Conservation (phyloP, 2,113 vertebrate species). For the Shinisaurus crocodilurus region DNA sequence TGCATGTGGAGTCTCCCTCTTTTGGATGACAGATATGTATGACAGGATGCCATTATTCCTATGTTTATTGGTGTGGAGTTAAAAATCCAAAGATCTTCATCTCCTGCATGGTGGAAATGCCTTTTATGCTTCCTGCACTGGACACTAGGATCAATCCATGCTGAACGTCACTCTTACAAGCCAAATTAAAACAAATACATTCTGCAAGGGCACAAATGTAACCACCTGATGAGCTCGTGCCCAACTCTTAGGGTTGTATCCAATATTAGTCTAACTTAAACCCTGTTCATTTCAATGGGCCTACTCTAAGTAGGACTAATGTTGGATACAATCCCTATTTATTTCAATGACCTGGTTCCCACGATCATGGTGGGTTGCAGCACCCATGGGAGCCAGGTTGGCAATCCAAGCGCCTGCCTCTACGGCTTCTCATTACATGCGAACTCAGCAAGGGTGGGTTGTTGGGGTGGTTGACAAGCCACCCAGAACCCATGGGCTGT, state of each 20-base stretch:
- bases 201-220: neutral
- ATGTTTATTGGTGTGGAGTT: neutral
- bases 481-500: no score
- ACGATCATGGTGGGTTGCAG: no score
- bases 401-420: no score
- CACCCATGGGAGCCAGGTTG: no score
- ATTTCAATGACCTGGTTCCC: neutral
- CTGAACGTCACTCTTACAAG: neutral
- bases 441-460: no score
- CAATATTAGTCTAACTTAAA: no score
- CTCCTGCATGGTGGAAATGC: neutral
- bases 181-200: neutral
- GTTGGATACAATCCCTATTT: neutral
- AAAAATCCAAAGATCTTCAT: neutral
- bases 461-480: no score
- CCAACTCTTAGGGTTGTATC: neutral
- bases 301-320: no score
- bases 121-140: neutral
- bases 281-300: no score
- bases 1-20: neutral
- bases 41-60: neutral
- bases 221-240: neutral
- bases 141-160: neutral
- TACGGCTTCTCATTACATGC: no score
- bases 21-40: neutral